Evolutionary conservation across 2,113 vertebrate genomes (phyloP).

Genomic region (Buteo buteo): DNA sequence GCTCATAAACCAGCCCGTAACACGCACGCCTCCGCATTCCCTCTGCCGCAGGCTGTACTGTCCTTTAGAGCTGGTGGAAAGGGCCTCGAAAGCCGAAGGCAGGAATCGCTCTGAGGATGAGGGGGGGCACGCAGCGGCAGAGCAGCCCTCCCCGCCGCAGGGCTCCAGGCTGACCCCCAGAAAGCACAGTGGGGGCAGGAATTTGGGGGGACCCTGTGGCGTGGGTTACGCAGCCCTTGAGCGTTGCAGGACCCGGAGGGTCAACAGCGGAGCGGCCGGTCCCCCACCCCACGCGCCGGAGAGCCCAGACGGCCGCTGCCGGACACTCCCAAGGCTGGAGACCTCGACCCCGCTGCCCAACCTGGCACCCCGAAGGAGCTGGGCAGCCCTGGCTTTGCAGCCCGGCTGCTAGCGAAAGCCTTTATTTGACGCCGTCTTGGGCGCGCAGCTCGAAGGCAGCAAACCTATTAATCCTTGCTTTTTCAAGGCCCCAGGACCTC

Average conservation of each 20-base stretch:
- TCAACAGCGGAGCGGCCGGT: neutral
- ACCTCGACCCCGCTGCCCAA: rapidly evolving
- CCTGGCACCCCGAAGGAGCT: too few relatives aligned
- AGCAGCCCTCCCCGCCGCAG: rapidly evolving
- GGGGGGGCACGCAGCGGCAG: neutral
- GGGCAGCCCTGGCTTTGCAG: neutral
- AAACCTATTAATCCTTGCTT: neutral
- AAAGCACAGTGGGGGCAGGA: neutral
- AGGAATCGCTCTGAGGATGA: rapidly evolving
- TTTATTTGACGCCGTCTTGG: rapidly evolving
- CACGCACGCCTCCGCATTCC: rapidly evolving
- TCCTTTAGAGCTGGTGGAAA: neutral
- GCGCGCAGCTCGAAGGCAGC: neutral
- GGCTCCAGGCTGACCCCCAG: neutral
- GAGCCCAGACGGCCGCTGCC: neutral
- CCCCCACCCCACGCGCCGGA: too few relatives aligned
- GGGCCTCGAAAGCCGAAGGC: neutral
- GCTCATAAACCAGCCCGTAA: neutral
- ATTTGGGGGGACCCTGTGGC: rapidly evolving
- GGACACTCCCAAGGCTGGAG: too few relatives aligned
- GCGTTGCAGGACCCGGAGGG: neutral
- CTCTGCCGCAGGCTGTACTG: neutral
- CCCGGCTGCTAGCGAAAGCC: neutral
- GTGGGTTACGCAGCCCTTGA: neutral
- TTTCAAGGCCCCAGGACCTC: neutral